Base-by-base conservation (phyloP, 2,888 invertebrate species). In the Apomyelois bistriatella region DNA sequence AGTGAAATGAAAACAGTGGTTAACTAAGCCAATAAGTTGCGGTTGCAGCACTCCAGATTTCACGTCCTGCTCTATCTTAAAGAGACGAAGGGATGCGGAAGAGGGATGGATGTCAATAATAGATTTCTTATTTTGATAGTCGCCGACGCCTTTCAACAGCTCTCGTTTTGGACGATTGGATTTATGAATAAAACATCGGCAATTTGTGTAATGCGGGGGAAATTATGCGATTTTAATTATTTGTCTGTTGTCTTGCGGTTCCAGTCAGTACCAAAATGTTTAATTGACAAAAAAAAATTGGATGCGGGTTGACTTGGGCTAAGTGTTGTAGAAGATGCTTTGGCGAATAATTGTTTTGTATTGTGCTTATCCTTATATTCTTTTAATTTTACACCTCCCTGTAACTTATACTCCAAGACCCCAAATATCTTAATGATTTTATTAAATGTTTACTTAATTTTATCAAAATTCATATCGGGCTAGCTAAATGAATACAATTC, bases 161-260 rank as follows among this genome's bases (percentile, higher is more conserved):
- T 77, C 84, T 85, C 74, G 60, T 77, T 68, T 65, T 69, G 76
- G 80, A 79, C 84, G 88, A 88, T 87, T 86, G 87, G 85, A 79
- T 68, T 70, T 72, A 82, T 89, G 88, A 88, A 89, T 89, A 87
- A 89, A 89, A 89, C 77, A 89, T 88, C 67, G 76, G 75, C 87
- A 88, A 89, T 89, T 88, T 89, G 85, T 83, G 77, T 77, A 80
- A 83, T 77, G 76, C 76, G 74, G 68, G 68, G 70, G 73, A 52
- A 74, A 84, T 86, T 85, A 86, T 82, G 75, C 85, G 75, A 72
- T 70, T 78, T 79, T 80, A 82, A 85, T 82, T 83, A 50, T 50
- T 43, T 22, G 43, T 16, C 36, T 37, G 13, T 37, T 52, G 43
- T 28, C 10, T 36, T 52, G 16, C 9, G 13, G 17, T 22, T n/a